These are phyloP conservation scores for Callinectes sapidus DNA, from an alignment of 2,888 invertebrate species.

Conservation along the genomic window DNA sequence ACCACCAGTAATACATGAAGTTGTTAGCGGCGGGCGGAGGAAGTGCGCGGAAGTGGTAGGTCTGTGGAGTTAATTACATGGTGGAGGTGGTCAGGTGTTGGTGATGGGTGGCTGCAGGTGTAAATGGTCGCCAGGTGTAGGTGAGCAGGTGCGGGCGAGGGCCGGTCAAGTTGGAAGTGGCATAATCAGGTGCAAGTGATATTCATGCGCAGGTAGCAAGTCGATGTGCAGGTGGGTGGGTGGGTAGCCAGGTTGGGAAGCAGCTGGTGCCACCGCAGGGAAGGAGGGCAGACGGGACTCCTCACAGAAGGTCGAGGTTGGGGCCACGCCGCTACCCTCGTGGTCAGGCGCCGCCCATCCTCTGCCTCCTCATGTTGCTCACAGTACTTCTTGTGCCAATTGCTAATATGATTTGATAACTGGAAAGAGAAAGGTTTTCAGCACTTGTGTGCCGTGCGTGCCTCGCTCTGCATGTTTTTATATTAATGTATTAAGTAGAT, in stretches of 20 bases:
- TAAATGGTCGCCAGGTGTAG: constrained; percentile 31
- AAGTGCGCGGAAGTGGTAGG: constrained; percentile 11
- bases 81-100: background rate
- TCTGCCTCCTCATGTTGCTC: background rate
- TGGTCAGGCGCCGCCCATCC: constrained; percentile 3
- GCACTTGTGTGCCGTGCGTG: background rate
- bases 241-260: background rate
- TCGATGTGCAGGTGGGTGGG: background rate
- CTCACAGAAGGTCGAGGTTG: constrained; percentile 27
- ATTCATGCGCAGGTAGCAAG: constrained; percentile 30
- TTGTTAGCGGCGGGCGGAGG: background rate
- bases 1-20: background rate
- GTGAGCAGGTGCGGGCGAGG: constrained; percentile 6
- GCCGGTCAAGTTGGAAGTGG: constrained; percentile 2
- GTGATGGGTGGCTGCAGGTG: background rate
- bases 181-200: constrained; percentile 21
- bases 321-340: background rate
- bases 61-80: background rate
- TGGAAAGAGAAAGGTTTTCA: background rate
- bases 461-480: background rate
- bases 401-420: background rate
- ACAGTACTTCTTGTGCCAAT: background rate
- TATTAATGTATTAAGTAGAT: background rate
- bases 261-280: constrained; percentile 11
- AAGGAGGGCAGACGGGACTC: constrained; percentile 5